These are phyloP conservation scores for Nomada ruficornis DNA, from an alignment of 2,888 invertebrate species.

Conservation along the genomic window DNA sequence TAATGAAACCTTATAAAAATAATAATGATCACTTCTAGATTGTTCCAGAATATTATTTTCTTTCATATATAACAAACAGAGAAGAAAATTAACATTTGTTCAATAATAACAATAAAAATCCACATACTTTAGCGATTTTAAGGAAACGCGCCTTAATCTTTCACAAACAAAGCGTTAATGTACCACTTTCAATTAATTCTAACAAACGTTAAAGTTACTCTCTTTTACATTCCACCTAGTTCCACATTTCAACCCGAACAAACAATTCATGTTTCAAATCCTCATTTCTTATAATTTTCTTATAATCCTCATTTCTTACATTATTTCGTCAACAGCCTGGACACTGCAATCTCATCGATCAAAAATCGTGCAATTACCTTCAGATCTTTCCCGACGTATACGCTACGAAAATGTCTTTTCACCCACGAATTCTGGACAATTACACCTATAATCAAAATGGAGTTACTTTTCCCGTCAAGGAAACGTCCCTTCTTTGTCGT, in stretches of 20 bases:
- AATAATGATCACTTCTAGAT: too few species aligned
- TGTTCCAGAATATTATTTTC: too few species aligned
- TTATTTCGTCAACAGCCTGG: conserved; percentile 10
- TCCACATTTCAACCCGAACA: not conserved
- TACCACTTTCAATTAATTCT: too few species aligned
- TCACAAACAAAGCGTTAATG: too few species aligned
- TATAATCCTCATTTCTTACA: not conserved
- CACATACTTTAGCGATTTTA: too few species aligned
- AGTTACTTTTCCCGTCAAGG: not conserved
- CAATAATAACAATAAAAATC: too few species aligned
- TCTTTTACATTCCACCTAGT: conserved; percentile 15
- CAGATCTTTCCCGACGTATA: not conserved
- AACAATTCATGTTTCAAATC: not conserved
- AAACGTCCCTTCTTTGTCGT: not conserved
- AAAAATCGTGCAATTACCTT: not conserved
- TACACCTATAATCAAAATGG: not conserved
- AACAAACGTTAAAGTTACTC: too few species aligned
- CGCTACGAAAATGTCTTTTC: not conserved
- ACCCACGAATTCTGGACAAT: not conserved
- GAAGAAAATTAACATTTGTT: too few species aligned
- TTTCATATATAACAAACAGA: too few species aligned
- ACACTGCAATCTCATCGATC: conserved; percentile 11
- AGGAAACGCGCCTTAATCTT: too few species aligned
- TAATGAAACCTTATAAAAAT: too few species aligned
- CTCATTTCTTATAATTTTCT: not conserved